These are phyloP conservation scores for Gastrophysa polygoni DNA, from an alignment of 2,888 invertebrate genomes.

Conservation along the genomic window DNA sequence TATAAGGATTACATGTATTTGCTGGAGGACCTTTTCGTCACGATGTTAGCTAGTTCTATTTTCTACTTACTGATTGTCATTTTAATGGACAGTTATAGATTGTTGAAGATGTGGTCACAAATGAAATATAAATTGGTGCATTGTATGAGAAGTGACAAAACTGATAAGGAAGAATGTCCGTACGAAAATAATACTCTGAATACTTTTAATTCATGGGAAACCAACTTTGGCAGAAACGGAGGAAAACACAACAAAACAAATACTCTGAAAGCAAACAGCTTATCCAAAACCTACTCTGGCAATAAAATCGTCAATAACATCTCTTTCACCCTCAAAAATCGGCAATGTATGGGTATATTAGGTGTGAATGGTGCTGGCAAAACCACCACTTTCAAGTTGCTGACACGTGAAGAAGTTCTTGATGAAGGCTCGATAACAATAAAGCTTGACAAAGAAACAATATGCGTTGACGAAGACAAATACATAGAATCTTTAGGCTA, in stretches of 20 bases:
- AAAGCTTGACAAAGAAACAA: conserved; percentile 14
- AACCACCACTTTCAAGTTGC: conserved; percentile 83
- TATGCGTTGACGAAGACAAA: conserved; percentile 51
- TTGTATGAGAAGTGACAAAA: neutral
- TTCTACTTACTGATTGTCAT: conserved; percentile 40
- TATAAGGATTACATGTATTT: conserved; percentile 36
- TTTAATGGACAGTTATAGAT: conserved; percentile 34
- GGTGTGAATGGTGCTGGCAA: conserved; percentile 91
- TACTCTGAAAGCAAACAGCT: conserved; percentile 38
- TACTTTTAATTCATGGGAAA: too few relatives aligned
- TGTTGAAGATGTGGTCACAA: conserved; percentile 25
- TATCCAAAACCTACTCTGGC: conserved; percentile 67
- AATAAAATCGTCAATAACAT: conserved; percentile 59
- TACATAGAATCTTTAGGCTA: conserved; percentile 81
- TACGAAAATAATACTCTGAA: too few relatives aligned
- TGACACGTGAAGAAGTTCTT: conserved; percentile 60
- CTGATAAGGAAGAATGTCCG: neutral
- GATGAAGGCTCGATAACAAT: conserved; percentile 62
- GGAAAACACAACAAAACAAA: too few relatives aligned
- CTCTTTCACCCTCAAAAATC: conserved; percentile 69
- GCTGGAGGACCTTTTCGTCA: conserved; percentile 29
- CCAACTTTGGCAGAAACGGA: too few relatives aligned
- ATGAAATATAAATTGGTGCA: neutral
- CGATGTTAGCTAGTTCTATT: conserved; percentile 37
- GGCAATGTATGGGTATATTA: conserved; percentile 83